These are phyloP conservation scores for Momotus momota DNA, from an alignment of 2,797 vertebrate species.

Conservation along the genomic window DNA sequence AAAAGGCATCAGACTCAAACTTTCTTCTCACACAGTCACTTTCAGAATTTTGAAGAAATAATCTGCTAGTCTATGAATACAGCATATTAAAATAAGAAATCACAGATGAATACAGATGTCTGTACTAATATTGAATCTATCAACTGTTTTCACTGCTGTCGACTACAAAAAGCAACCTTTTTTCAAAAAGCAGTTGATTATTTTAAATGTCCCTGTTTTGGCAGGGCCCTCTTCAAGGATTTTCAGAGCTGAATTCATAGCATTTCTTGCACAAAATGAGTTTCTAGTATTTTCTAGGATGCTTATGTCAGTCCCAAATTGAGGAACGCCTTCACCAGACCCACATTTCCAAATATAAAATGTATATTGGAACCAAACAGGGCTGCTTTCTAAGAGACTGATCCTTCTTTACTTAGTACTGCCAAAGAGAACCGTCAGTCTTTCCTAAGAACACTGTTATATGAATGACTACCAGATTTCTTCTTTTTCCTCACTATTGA, in stretches of 20 bases:
- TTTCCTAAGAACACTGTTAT: background rate
- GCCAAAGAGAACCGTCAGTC: background rate
- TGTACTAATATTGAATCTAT: background rate
- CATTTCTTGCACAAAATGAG: background rate
- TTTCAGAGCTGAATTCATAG: background rate
- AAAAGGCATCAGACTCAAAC: background rate
- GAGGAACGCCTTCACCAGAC: background rate
- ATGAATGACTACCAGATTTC: background rate
- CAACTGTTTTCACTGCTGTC: background rate
- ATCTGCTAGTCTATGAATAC: background rate
- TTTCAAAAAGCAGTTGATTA: background rate
- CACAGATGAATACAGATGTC: background rate
- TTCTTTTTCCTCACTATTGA: background rate
- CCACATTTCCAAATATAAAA: background rate
- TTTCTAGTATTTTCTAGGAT: background rate
- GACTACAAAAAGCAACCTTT: background rate
- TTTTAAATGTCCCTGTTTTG: background rate
- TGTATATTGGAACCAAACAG: background rate
- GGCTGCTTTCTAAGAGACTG: background rate
- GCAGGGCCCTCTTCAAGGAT: background rate
- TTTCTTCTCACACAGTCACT: background rate
- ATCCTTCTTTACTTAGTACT: background rate
- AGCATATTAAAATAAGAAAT: background rate
- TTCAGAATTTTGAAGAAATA: background rate
- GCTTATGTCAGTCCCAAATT: background rate